Percentiles rank a stretch among this genome's conserved stretches.
These are phyloP conservation scores for Drosophila setosimentum DNA, from an alignment of 2,888 invertebrate species.

Conservation along the genomic window DNA sequence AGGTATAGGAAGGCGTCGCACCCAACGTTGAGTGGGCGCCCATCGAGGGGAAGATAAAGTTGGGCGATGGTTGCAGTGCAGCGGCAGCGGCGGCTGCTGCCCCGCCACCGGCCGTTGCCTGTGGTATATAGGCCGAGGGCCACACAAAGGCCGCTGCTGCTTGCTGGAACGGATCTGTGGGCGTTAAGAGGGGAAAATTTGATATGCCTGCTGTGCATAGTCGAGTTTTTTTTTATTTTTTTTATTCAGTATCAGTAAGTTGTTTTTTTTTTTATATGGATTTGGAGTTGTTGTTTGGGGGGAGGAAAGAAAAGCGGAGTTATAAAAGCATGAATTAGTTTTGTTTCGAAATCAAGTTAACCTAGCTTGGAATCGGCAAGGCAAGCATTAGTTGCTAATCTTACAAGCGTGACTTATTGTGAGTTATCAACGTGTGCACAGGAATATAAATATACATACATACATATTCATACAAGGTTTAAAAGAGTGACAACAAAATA, in stretches of 20 bases:
- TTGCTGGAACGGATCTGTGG: constrained; percentile 85
- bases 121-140: constrained; percentile 83
- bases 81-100: constrained; percentile 64
- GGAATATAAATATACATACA: background rate
- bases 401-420: constrained; percentile 22
- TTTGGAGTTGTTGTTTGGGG: constrained; percentile 38
- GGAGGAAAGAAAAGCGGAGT: constrained; percentile 73
- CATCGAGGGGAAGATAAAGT: constrained; percentile 83
- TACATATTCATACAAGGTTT: background rate
- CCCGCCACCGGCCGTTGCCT: constrained; percentile 61
- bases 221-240: constrained; percentile 27
- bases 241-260: constrained; percentile 42
- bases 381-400: constrained; percentile 49
- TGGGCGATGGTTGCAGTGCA: constrained; percentile 80
- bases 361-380: constrained; percentile 40
- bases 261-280: constrained; percentile 36
- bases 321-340: constrained; percentile 80
- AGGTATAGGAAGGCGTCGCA: constrained; percentile 76
- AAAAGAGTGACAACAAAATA: background rate
- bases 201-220: constrained; percentile 83
- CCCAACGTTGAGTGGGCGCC: constrained; percentile 77
- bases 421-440: constrained; percentile 6
- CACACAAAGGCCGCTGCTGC: constrained; percentile 82
- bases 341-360: constrained; percentile 64
- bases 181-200: constrained; percentile 84